phyloP scores from a whole-genome alignment of 2,113 vertebrate species.

The Phaethon lepturus region DNA sequence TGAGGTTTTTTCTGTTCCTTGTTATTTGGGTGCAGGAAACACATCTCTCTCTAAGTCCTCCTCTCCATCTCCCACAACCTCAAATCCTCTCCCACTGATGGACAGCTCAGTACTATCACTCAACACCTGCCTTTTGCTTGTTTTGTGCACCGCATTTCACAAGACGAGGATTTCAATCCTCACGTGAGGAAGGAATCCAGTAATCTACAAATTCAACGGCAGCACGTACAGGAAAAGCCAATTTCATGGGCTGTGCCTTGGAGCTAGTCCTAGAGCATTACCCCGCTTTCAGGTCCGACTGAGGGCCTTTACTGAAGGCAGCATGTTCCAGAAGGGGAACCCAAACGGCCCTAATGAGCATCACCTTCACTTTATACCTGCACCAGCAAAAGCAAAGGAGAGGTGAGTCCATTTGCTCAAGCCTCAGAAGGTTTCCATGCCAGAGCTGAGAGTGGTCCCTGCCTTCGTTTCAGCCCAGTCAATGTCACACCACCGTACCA shows the following conservation, averaged over 20 bases:
- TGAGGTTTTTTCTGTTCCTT: background rate
- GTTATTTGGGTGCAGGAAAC: constrained; percentile 16
- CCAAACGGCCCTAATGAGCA: background rate
- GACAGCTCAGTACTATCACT: background rate
- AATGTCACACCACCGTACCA: accelerated
- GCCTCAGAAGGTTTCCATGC: background rate
- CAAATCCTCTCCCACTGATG: background rate
- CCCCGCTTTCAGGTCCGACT: background rate
- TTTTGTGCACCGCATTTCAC: background rate
- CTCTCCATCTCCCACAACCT: background rate
- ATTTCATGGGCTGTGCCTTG: background rate
- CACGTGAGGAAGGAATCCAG: background rate
- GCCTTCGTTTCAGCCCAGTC: background rate
- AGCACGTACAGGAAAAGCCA: background rate
- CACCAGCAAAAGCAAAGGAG: background rate
- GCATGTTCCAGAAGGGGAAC: background rate
- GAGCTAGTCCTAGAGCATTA: background rate
- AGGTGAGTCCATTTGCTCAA: background rate
- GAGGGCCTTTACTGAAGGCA: background rate
- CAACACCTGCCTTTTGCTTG: background rate
- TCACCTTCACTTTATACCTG: accelerated
- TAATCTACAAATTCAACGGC: background rate
- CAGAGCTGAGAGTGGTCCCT: background rate
- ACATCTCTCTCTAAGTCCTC: background rate
- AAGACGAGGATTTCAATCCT: background rate